Evolutionary conservation across 1,140 invertebrate genomes (phyloP), one percentile per base, ranked within the genome.

Genomic region (Drosophila asahinai): DNA sequence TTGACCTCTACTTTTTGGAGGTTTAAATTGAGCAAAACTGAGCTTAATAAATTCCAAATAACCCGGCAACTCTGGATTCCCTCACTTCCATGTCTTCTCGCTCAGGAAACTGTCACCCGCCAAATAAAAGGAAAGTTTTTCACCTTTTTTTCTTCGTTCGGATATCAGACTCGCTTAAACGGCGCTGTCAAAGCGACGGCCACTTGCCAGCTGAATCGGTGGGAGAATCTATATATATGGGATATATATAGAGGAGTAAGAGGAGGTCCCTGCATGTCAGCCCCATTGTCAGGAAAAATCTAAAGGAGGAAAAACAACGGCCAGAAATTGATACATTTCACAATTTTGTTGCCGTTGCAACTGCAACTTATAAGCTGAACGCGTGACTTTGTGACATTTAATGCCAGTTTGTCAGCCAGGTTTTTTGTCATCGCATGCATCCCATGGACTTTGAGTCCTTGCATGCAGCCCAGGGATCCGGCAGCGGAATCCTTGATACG

Each of bases 321-420:
- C 76, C 72, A 87, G 80, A 87, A 87, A 87, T 87, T 87, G 83
- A 87, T 87, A 87, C 80, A 89, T 87, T 87, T 78, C 73, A 68
- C 66, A 87, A 83, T 77, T 80, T 71, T 77, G 71, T 83, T 80
- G 76, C 71, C 58, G 59, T 62, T 45, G 72, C 60, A 52, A 52
- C 64, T 67, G 51, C 30, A 71, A 66, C 79, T 74, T 58, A 40
- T 40, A 40, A 7, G 40, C 40, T 14, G 27, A 72, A 80, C 84
- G 83, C 84, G 84, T 87, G 83, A 89, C 84, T 89, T 87, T 83
- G 49, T 87, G 83, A 87, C 81, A 87, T 87, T 89, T 87, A 83
- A 89, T 89, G 83, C 84, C 83, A 89, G 72, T 80, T 89, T 74
- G 80, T 77, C 83, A 84, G 63, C 63, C 68, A 54, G 65, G 19